phyloP scores from a whole-genome alignment of 2,888 invertebrate genomes.

The Ormyrus labotus region DNA sequence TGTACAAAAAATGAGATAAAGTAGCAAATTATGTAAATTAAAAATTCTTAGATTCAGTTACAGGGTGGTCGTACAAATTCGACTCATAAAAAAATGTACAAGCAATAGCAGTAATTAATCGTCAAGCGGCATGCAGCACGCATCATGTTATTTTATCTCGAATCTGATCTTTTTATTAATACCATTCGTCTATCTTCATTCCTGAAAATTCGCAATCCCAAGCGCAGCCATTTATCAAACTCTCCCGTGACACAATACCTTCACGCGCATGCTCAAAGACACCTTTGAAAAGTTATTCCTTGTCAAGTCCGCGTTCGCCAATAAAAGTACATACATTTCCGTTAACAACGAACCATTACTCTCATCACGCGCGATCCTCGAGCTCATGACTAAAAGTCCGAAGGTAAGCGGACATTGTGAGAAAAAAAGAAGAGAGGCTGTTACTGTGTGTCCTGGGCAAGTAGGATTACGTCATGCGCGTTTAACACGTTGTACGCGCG shows the following conservation, averaged over 20 bases:
- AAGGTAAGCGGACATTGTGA: not conserved
- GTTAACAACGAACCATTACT: slow-evolving; percentile 30
- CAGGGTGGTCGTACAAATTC: too few species aligned
- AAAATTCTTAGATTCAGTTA: too few species aligned
- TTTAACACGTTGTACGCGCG: slow-evolving; percentile 37
- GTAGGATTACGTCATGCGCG: slow-evolving; percentile 27
- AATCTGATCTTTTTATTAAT: not conserved
- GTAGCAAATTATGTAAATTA: too few species aligned
- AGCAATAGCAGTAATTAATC: too few species aligned
- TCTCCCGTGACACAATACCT: too few species aligned
- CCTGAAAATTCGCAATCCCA: too few species aligned
- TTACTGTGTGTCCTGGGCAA: slow-evolving; percentile 34
- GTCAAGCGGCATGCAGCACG: too few species aligned
- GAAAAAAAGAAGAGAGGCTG: slow-evolving; percentile 22
- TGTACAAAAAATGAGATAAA: too few species aligned
- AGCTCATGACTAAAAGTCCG: slow-evolving; percentile 19
- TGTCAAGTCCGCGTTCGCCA: not conserved
- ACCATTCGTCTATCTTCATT: not conserved
- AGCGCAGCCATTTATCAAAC: not conserved
- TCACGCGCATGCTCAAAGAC: too few species aligned
- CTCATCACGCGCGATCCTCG: slow-evolving; percentile 19
- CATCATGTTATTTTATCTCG: not conserved
- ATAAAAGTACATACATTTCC: not conserved
- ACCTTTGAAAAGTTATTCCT: too few species aligned
- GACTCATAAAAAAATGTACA: too few species aligned